phyloP scores from a whole-genome alignment of 2,797 vertebrate genomes.

The Poeciliopsis paucimaculata region DNA sequence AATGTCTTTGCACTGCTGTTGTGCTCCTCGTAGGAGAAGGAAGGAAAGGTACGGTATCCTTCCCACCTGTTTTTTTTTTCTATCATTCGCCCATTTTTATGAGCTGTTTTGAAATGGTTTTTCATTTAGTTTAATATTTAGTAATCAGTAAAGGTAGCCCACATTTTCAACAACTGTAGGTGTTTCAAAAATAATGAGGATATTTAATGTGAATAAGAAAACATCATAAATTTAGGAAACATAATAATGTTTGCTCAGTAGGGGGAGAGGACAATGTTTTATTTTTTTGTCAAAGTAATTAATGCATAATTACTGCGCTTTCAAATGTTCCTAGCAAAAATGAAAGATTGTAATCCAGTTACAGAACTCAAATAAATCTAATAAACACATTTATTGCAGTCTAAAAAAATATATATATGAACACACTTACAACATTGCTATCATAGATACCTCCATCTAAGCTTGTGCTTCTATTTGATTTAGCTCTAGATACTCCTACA shows the following conservation, averaged over 20 bases:
- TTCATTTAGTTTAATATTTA: not conserved
- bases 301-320: not conserved
- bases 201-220: not conserved
- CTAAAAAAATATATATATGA: not conserved
- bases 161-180: not conserved
- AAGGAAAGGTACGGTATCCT: constrained; percentile 78
- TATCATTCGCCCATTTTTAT: not conserved
- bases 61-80: constrained; percentile 1
- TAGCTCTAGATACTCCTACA: not conserved
- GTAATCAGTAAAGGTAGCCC: not conserved
- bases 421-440: not conserved
- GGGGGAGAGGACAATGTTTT: not conserved
- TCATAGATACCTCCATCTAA: not conserved
- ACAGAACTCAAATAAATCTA: not conserved
- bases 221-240: not conserved
- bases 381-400: not conserved
- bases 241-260: not conserved
- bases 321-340: not conserved
- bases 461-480: not conserved
- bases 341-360: not conserved
- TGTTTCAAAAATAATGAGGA: not conserved
- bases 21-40: constrained; percentile 72
- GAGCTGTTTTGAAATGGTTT: not conserved
- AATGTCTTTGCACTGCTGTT: constrained; percentile 52
- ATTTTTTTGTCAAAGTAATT: not conserved